Base-by-base conservation (phyloP, 2,113 vertebrate genomes). In the Geococcyx californianus region DNA sequence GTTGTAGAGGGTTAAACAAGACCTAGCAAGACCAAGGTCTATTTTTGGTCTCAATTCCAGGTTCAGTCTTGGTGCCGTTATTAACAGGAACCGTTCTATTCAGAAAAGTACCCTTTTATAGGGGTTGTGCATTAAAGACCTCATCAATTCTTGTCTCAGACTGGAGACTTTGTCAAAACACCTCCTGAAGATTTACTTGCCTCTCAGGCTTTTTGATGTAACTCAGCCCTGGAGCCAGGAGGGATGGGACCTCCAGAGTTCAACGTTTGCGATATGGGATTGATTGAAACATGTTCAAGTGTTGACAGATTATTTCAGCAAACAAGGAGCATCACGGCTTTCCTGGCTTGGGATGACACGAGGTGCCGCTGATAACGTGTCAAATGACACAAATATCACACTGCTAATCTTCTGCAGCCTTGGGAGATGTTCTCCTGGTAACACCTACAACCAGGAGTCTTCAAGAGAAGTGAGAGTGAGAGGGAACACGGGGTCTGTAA, bases 231-330 rank as follows among this genome's bases (percentile, higher is more conserved):
- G 26, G 25, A 36, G 14, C 49, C 58, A 7, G 69, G 59, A 67
- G 25, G 19, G 19, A 34, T 36, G 42, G 54, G 51, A 60, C 25
- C 70, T 76, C 42, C 5, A 7, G 13, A 21, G 47, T 55, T 64
- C 21, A 16, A 4, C 2, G 0, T 12, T 17, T 1, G 1, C 4
- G 2, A 11, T 28, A 28, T 5, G 7, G 24, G 38, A 31, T 34
- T 45, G 64, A 51, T 40, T 45, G 58, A 54, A 76, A 20, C 20
- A 2, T 3, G 38, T 25, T 80, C 33, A 3, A n/a, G 38, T 9
- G 40, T 11, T 73, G 60, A 63, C 49, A 52, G 81, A 9, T 68
- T 45, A n/a, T 55, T 77, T 63, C 24, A 68, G 34, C 29, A 42
- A 51, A 33, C 47, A 55, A 59, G 34, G 64, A 63, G 38, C 69